A percentile compares a stretch with the other conserved stretches of the same genome.
These are phyloP conservation scores for Intellagama lesueurii DNA, from an alignment of 2,797 vertebrate species.

Conservation along the genomic window DNA sequence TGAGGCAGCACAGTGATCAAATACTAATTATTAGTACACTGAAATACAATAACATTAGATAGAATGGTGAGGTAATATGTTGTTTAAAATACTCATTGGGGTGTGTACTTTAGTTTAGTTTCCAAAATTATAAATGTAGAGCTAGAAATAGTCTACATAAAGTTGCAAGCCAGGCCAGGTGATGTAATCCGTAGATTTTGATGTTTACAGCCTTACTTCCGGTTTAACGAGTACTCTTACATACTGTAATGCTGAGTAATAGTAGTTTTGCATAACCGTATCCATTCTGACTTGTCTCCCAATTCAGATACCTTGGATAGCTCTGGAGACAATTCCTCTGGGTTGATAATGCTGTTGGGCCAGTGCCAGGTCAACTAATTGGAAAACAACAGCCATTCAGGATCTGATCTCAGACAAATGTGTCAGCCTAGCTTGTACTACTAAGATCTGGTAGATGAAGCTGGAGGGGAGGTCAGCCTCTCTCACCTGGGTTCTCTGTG, in stretches of 20 bases:
- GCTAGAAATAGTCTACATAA: neutral
- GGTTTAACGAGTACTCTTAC: slow-evolving; percentile 16
- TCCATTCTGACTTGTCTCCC: neutral
- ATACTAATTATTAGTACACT: neutral
- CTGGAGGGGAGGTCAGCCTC: no score
- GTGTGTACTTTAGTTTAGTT: neutral
- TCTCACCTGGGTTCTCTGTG: no score
- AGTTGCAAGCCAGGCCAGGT: slow-evolving; percentile 31
- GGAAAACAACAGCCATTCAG: no score
- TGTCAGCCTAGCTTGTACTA: no score
- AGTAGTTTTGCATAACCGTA: slow-evolving; percentile 4
- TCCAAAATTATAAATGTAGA: neutral
- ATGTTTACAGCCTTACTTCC: slow-evolving; percentile 24
- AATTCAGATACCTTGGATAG: no score
- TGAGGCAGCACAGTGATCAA: neutral
- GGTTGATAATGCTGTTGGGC: no score
- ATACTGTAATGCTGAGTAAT: slow-evolving; percentile 20
- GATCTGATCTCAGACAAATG: no score
- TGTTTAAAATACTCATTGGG: neutral
- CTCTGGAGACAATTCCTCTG: no score
- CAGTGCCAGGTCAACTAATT: no score
- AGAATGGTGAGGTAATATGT: neutral
- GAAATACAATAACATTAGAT: slow-evolving; percentile 2
- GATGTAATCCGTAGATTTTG: neutral
- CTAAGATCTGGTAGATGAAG: no score